Evolutionary conservation across 2,797 vertebrate genomes (phyloP), one percentile per base, ranked within the genome.

Genomic region (Crocodylus rhombifer): DNA sequence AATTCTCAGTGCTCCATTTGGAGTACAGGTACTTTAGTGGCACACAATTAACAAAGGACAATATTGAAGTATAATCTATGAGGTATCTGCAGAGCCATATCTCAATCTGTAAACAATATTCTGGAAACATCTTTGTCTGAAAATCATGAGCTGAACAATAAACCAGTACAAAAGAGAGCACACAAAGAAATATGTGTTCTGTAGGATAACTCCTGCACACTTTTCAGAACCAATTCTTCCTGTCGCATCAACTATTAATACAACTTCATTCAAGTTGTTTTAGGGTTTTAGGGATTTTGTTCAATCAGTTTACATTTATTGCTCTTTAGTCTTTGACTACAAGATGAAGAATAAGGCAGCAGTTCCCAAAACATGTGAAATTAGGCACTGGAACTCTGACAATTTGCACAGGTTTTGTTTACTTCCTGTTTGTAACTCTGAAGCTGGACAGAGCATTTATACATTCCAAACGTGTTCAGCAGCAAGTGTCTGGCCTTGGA

Each of bases 401-500:
- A 99, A 93, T 97, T 97, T 6, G 97, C 91, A 2, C 99, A 99
- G 80, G 94, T 98, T 96, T 97, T 98, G 88, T 91, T 96, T 6
- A 75, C 95, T 92, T 98, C 98, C 94, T 97, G 98, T 95, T 98
- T 97, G 97, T 98, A 98, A 36, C 98, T 99, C 98, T 99, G 99
- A 87, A 99, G 98, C 97, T 99, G 99, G 83, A 99, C 98, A 12
- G 99, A 99, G 96, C 99, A 99, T 87, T 98, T 98, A 91, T 97
- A 98, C 96, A 99, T 97, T 60, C 99, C 98, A 33, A 99, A 98
- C 0, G 98, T 99, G 97, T 98, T 98, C 91, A 99, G 96, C 95
- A 99, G 96, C 93, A 99, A 96, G 64, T 99, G 98, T n/a, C 98
- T 98, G 28, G 98, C 99, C 97, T 98, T 99, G 9, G 97, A 97